Conservation (phyloP, 2,797 vertebrate species). For the Sebastes hubbsi region DNA sequence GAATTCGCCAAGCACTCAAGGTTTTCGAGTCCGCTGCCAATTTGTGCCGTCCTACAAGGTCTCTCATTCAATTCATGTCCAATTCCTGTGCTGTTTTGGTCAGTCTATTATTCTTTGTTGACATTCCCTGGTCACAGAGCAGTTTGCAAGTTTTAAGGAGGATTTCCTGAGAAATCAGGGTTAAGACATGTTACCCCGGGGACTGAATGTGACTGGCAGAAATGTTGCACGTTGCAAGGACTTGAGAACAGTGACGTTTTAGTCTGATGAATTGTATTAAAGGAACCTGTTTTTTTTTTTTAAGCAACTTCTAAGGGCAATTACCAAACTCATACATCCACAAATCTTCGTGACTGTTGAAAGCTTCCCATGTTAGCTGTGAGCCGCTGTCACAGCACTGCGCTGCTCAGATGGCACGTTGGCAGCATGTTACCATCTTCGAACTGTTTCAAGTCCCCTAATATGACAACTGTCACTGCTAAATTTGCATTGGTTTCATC, state of each 20-base stretch:
- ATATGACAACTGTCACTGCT: not conserved
- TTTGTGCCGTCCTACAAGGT: slow-evolving; percentile 1
- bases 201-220: not conserved
- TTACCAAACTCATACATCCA: not conserved
- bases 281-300: not conserved
- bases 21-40: slow-evolving; percentile 5
- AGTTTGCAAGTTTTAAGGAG: not conserved
- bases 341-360: not conserved
- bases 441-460: not conserved
- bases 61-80: not conserved
- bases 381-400: not conserved
- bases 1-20: slow-evolving; percentile 28
- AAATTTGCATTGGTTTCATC: not conserved
- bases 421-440: not conserved
- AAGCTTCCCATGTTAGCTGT: not conserved
- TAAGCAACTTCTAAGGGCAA: not conserved
- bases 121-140: not conserved
- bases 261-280: not conserved
- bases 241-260: not conserved
- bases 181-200: not conserved
- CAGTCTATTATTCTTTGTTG: not conserved
- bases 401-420: not conserved
- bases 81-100: not conserved
- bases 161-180: not conserved
- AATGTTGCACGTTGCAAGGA: not conserved